Conservation (phyloP, 2,797 vertebrate species). For the Sebastes trivittatus region DNA sequence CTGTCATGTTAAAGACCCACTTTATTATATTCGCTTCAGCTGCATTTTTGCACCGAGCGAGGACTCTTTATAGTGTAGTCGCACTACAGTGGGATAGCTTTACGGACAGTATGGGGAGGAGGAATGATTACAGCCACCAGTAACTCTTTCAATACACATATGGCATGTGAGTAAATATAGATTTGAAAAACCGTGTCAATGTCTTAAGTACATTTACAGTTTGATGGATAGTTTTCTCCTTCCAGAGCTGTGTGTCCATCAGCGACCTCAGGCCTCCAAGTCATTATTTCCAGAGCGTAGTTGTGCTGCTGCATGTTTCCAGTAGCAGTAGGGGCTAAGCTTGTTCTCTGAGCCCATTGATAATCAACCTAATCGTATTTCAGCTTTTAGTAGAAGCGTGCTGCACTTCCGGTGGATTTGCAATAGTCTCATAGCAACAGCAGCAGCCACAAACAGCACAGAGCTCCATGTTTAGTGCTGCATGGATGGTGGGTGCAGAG, state of each 20-base stretch:
- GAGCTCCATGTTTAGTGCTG: neutral
- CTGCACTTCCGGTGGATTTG: conserved; percentile 8
- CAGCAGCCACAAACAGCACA: conserved; percentile 16
- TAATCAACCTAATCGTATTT: conserved; percentile 24
- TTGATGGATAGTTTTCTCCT: neutral
- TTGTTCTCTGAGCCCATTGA: neutral
- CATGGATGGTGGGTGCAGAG: neutral
- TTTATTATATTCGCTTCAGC: neutral
- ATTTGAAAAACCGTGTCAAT: too few species aligned
- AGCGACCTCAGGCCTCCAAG: neutral
- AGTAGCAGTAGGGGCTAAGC: neutral
- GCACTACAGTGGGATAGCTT: neutral
- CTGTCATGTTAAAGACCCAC: neutral
- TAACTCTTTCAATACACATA: neutral
- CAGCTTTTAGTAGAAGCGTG: conserved; percentile 15
- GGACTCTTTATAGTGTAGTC: neutral
- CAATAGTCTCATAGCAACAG: conserved; percentile 50
- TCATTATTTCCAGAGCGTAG: conserved; percentile 1
- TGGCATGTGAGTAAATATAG: neutral
- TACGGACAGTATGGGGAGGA: too few species aligned
- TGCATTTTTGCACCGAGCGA: neutral
- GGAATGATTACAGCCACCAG: neutral
- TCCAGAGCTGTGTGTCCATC: neutral
- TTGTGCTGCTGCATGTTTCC: neutral
- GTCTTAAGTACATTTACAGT: neutral